Percentiles rank a stretch among this genome's conserved stretches.
Evolutionary conservation across 1,140 invertebrate genomes (phyloP).

Genomic region (Drosophila rhopaloa): DNA sequence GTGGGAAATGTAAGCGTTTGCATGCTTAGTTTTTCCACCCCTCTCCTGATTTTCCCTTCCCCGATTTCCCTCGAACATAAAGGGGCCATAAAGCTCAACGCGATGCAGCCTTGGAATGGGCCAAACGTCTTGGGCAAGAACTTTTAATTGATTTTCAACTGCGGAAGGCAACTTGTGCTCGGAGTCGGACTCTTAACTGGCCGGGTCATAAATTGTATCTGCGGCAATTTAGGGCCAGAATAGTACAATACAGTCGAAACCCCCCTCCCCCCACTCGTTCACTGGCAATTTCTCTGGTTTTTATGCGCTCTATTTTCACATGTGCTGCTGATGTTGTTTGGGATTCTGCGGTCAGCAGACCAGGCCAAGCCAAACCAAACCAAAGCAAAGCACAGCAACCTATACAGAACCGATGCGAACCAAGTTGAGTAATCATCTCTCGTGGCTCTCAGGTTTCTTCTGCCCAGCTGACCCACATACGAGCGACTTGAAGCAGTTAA

Average conservation of each 20-base stretch:
- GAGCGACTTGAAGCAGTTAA: conserved; percentile 64
- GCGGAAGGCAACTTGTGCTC: conserved; percentile 50
- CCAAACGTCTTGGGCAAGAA: conserved; percentile 69
- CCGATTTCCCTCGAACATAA: conserved; percentile 12
- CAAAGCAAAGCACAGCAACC: conserved; percentile 7
- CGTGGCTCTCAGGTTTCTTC: conserved; percentile 73
- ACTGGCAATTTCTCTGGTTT: conserved; percentile 52
- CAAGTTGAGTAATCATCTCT: conserved; percentile 77
- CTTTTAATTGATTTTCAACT: conserved; percentile 79
- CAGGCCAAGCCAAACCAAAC: conserved; percentile 12
- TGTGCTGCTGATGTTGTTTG: conserved; percentile 50
- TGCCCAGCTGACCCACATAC: conserved; percentile 74
- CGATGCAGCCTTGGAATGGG: conserved; percentile 36
- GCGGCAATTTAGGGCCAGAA: conserved; percentile 71
- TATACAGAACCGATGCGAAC: conserved; percentile 31
- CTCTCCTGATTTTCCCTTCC: neutral
- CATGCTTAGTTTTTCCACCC: conserved; percentile 24
- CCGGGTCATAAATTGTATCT: conserved; percentile 78
- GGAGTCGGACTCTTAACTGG: conserved; percentile 65
- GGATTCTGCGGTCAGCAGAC: conserved; percentile 53
- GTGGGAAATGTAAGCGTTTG: conserved; percentile 34
- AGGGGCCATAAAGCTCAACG: conserved; percentile 26
- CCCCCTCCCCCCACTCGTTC: neutral
- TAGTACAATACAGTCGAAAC: conserved; percentile 20
- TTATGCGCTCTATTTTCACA: conserved; percentile 69